These are phyloP conservation scores for Drosophila anomelani DNA, from an alignment of 2,888 invertebrate species.

Conservation along the genomic window DNA sequence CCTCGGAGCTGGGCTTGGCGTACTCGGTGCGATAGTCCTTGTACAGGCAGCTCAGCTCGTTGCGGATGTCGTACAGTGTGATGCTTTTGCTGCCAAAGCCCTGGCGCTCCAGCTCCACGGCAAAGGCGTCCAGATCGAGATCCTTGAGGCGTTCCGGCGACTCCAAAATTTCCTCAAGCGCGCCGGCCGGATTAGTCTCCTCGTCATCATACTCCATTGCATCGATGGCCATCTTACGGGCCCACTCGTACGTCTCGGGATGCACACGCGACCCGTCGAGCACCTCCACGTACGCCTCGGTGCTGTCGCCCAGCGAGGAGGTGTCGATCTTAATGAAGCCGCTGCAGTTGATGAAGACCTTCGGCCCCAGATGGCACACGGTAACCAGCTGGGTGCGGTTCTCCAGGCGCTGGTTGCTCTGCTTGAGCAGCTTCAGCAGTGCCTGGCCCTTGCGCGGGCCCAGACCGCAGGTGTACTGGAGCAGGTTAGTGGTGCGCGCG, in stretches of 20 bases:
- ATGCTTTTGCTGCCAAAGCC: constrained; percentile 95
- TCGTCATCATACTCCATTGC: constrained; percentile 99
- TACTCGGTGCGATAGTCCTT: constrained; percentile 94
- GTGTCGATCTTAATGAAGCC: constrained; percentile 99
- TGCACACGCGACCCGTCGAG: constrained; percentile 99
- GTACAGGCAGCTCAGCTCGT: constrained; percentile 96
- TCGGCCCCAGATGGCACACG: constrained; percentile 98
- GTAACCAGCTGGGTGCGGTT: constrained; percentile 98
- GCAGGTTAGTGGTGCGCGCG: constrained; percentile 93
- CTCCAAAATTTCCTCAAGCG: constrained; percentile 98
- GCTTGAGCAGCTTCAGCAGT: constrained; percentile 93
- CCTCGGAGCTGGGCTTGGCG: constrained; percentile 92
- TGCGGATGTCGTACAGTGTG: constrained; percentile 98
- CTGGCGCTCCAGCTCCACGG: constrained; percentile 97
- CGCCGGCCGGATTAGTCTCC: constrained; percentile 97
- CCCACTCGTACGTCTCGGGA: constrained; percentile 99
- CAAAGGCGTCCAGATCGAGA: constrained; percentile 98
- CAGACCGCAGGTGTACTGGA: constrained; percentile 98
- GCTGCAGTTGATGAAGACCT: constrained; percentile 99
- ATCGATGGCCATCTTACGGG: constrained; percentile 99
- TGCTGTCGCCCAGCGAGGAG: constrained; percentile 96
- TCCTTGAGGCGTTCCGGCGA: constrained; percentile 97
- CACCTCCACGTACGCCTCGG: constrained; percentile 97
- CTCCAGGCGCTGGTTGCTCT: constrained; percentile 95
- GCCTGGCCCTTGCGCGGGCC: constrained; percentile 97